Conservation (phyloP, 2,888 invertebrate species). For the Diloba caeruleocephala region DNA sequence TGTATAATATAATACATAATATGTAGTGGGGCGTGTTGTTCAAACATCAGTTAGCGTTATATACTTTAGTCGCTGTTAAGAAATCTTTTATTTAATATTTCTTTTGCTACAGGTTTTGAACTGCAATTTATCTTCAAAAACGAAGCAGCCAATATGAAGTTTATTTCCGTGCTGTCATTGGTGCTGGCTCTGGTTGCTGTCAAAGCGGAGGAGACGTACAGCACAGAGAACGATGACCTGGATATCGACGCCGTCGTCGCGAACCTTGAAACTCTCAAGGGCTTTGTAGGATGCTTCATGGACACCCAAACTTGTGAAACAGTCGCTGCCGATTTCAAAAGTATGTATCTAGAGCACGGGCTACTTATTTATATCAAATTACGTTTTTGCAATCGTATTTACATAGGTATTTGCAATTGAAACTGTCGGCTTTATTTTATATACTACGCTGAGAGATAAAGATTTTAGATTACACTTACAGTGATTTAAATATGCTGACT, state of each 20-base stretch:
- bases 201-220: constrained; percentile 65
- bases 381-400: constrained; percentile 6
- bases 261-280: constrained; percentile 49
- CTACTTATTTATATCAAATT: constrained; percentile 2
- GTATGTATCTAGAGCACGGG: constrained; percentile 61
- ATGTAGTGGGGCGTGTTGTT: too few species aligned
- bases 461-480: too few species aligned
- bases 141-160: constrained; percentile 63
- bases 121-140: not conserved
- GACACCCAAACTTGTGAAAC: constrained; percentile 64
- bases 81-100: too few species aligned
- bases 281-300: constrained; percentile 68
- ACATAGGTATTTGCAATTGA: constrained; percentile 6
- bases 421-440: not conserved
- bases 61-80: too few species aligned
- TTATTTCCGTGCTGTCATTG: constrained; percentile 58
- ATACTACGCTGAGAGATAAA: not conserved
- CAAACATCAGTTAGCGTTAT: too few species aligned
- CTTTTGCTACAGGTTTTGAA: too few species aligned
- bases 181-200: constrained; percentile 52
- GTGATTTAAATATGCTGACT: too few species aligned
- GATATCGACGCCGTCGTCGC: constrained; percentile 68
- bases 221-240: constrained; percentile 70
- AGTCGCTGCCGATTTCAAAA: constrained; percentile 67
- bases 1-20: too few species aligned